These are phyloP conservation scores for Polyommatus iphigenia DNA, from an alignment of 2,888 invertebrate genomes.

Conservation along the genomic window DNA sequence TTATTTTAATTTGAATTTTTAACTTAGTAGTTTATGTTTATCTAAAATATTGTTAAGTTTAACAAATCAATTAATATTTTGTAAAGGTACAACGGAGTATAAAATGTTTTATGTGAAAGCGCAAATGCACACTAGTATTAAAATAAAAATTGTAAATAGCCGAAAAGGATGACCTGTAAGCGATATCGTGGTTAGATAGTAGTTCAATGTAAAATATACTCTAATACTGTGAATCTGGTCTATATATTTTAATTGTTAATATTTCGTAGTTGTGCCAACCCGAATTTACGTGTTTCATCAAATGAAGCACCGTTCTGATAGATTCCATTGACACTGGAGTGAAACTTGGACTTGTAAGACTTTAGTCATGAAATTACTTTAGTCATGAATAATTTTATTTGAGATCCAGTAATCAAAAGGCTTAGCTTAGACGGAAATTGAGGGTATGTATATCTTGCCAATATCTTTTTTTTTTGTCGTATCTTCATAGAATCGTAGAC, in stretches of 20 bases:
- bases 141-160: neutral
- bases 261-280: conserved; percentile 77
- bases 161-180: conserved; percentile 1
- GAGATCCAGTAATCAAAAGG: too few species aligned
- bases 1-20: neutral
- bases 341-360: conserved; percentile 1
- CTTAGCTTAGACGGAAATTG: neutral
- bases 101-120: neutral
- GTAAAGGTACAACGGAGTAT: neutral
- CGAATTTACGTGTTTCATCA: conserved; percentile 77
- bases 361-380: too few species aligned
- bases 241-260: conserved; percentile 69
- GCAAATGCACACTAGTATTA: neutral
- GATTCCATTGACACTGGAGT: conserved; percentile 24
- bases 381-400: too few species aligned
- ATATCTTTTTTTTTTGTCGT: too few species aligned
- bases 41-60: neutral
- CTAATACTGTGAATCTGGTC: conserved; percentile 46
- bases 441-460: neutral
- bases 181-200: conserved; percentile 39
- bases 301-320: conserved; percentile 56
- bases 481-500: too few species aligned
- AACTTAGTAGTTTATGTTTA: neutral
- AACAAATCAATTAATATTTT: neutral
- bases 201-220: conserved; percentile 37